Base-by-base conservation (phyloP, 2,113 vertebrate species). In the Perca fluviatilis region DNA sequence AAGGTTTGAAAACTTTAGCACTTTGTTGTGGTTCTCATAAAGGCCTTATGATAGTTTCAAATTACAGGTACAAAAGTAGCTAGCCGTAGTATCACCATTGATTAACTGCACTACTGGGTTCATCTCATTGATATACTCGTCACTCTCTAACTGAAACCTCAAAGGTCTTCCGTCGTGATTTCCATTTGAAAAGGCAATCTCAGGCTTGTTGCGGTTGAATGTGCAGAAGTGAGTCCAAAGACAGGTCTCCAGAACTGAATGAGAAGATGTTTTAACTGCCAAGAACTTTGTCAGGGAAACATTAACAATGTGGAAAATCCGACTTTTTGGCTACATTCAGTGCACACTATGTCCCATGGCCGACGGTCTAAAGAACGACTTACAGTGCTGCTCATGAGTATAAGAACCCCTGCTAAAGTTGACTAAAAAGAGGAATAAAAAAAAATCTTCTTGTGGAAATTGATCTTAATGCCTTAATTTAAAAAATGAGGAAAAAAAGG, bases 121-220 rank as follows among this genome's bases (percentile, higher is more conserved):
- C 60, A 1, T 57, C 47, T 87, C 57, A 70, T 49, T 43, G 30
- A 71, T 77, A 18, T 73, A 70, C 71, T 46, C 5, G 1, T 63
- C 63, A 46, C 69, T 40, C 3, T 1, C 58, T 23, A 33, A 16
- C 43, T 19, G 57, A 65, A 86, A 36, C 21, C 54, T 78, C 60
- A 64, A 40, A 77, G 69, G 54, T 81, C 61, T 66, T 84, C 75
- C 47, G 67, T 86, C 80, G 72, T 68, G 4, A 76, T 86, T 78
- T 88, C 33, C 62, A 46, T 82, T 80, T 86, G 62, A 81, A 83
- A 74, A 83, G 75, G 53, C 68, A 74, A 78, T 83, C 40, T 82
- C 25, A 33, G 89, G 62, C 68, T 63, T 69, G 76, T 72, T 27
- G 40, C 47, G 56, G 56, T 76, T 74, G 36, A 74, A 47, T 53